Percentiles rank a stretch among this genome's conserved stretches.
phyloP scores from a whole-genome alignment of 2,888 invertebrate genomes.

The Synergus laeviventris region DNA sequence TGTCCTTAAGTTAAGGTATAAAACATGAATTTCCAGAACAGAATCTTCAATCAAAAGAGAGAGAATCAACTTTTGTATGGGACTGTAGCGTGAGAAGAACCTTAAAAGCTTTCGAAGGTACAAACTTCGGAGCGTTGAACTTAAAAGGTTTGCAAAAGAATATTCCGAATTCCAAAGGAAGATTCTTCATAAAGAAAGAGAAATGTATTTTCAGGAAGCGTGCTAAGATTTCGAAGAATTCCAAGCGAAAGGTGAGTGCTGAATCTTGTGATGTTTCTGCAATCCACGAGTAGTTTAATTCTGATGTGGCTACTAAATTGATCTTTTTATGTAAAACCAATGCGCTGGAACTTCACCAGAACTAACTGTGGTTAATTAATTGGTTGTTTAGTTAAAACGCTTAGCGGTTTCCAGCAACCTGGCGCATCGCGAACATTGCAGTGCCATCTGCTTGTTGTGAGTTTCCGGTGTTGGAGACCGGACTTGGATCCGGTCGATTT shows the following conservation, averaged over 20 bases:
- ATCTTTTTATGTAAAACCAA: neutral
- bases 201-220: neutral
- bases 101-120: neutral
- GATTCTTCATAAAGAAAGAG: too few relatives aligned
- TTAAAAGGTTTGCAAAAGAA: neutral
- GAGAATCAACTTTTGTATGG: neutral
- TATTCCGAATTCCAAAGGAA: neutral
- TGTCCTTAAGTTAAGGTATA: too few relatives aligned
- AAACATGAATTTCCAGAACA: neutral
- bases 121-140: neutral
- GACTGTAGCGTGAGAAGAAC: neutral
- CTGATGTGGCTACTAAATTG: neutral
- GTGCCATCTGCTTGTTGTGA: constrained; percentile 51
- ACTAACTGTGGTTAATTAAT: neutral
- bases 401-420: neutral
- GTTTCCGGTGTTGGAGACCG: constrained; percentile 64
- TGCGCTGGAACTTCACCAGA: neutral
- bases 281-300: neutral
- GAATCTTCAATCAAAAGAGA: neutral
- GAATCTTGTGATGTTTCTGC: neutral
- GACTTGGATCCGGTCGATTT: constrained; percentile 63
- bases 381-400: neutral
- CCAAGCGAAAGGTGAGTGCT: neutral
- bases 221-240: neutral
- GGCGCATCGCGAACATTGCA: constrained; percentile 27